Evolutionary conservation across 2,113 vertebrate genomes (phyloP), one percentile per base, ranked within the genome.

Genomic region (Antigone vipio): DNA sequence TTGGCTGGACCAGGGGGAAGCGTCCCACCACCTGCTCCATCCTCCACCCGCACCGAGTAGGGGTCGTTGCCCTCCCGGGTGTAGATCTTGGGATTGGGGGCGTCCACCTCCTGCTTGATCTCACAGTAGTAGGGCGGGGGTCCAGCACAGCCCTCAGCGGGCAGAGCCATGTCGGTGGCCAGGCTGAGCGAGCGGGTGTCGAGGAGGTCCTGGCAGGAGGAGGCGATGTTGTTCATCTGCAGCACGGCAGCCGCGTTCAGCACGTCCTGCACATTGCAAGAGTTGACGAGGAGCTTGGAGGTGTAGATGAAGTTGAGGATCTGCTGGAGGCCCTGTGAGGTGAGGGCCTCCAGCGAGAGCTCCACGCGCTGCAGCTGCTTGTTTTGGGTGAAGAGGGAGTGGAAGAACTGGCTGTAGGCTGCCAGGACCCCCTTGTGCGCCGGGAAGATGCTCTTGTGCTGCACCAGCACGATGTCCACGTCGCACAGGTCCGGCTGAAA

Each of bases 281-380:
- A 98, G 95, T 99, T 99, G 93, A 99, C 99, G 62, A 99, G 98
- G 93, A 99, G 98, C 97, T 99, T 99, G 94, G 99, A 99, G 18
- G 99, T 99, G 97, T 99, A 99, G 97, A 99, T 99, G 98, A 99
- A 99, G 97, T 99, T 99, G 90, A 99, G 99, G 97, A 99, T 99
- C 97, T 99, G 99, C 98, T 99, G 99, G 75, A 99, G 98, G 93
- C 99, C 99, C 44, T 99, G 98, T 0, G 98, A 99, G 18, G 99
- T 99, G 95, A 99, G 97, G 5, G 99, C 98, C 88, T 99, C 99
- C 97, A 99, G 96, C 1, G 99, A 99, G 80, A 99, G 98, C 97
- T 99, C 99, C 59, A 99, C 99, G 0, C 98, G 98, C 71, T 99
- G 98, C 92, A 99, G 98, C 96, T 99, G 99, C 97, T 99, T 99